phyloP scores from a whole-genome alignment of 2,888 invertebrate species.

The Eupithecia abbreviata region DNA sequence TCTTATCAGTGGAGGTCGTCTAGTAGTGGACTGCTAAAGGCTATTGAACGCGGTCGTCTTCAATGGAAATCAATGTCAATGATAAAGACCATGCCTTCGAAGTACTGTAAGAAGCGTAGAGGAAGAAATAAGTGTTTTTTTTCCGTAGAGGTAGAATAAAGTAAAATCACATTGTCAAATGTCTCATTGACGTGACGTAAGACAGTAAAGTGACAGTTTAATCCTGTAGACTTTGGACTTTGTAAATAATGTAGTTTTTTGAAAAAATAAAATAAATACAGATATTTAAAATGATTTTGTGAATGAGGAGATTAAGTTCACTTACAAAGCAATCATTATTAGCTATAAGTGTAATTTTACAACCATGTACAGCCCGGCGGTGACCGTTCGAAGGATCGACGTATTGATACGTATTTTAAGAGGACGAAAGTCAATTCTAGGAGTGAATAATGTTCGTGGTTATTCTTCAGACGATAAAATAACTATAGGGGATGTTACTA shows the following conservation, averaged over 20 bases:
- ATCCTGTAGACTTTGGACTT: slow-evolving; percentile 74
- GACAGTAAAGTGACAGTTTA: background rate
- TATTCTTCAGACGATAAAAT: slow-evolving; percentile 83
- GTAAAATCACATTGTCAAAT: background rate
- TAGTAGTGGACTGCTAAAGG: no score
- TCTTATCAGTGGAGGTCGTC: no score
- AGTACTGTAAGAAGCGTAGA: background rate
- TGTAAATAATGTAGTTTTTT: slow-evolving; percentile 56
- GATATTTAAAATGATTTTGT: slow-evolving; percentile 17
- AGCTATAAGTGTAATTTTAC: slow-evolving; percentile 39
- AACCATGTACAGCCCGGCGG: slow-evolving; percentile 72
- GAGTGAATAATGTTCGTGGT: slow-evolving; percentile 70
- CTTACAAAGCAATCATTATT: slow-evolving; percentile 17
- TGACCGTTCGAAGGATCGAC: slow-evolving; percentile 76
- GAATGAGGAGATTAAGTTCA: slow-evolving; percentile 17
- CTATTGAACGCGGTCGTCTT: no score
- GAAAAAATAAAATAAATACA: slow-evolving; percentile 34
- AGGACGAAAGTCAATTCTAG: slow-evolving; percentile 67
- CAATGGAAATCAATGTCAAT: no score
- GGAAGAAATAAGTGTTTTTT: no score
- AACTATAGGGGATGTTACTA: slow-evolving; percentile 89
- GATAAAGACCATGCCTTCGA: background rate
- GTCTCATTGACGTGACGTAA: background rate
- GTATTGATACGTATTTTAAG: slow-evolving; percentile 79
- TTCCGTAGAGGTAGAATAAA: background rate